A percentile compares a stretch with the other conserved stretches of the same genome.
phyloP scores from a whole-genome alignment of 2,113 vertebrate genomes.

The Dendrocopos noguchii region DNA sequence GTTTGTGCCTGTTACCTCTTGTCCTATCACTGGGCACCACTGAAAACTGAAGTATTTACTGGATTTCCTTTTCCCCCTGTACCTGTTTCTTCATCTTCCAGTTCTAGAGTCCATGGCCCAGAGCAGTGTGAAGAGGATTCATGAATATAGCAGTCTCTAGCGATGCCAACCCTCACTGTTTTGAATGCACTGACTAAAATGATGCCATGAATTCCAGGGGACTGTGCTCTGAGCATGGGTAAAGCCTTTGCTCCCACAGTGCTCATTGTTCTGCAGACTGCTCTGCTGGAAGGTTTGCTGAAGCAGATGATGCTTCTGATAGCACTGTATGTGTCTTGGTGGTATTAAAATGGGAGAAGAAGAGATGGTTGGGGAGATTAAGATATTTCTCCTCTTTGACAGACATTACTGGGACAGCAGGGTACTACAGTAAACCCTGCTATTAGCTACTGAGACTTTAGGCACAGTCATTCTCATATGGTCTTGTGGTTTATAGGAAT shows the following conservation, averaged over 20 bases:
- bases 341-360: background rate
- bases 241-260: background rate
- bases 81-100: background rate
- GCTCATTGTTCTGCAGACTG: background rate
- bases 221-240: background rate
- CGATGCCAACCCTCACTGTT: background rate
- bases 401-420: background rate
- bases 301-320: background rate
- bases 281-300: background rate
- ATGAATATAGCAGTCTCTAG: background rate
- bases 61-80: background rate
- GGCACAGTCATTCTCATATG: background rate
- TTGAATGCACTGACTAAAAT: background rate
- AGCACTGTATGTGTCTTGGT: background rate
- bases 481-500: background rate
- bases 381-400: background rate
- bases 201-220: background rate
- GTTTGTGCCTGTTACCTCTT: too few relatives aligned
- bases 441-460: background rate
- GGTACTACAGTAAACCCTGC: background rate
- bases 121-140: background rate
- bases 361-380: background rate
- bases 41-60: background rate
- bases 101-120: background rate
- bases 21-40: too few relatives aligned